phyloP scores from a whole-genome alignment of 2,888 invertebrate species.

The Cristatella mucedo region DNA sequence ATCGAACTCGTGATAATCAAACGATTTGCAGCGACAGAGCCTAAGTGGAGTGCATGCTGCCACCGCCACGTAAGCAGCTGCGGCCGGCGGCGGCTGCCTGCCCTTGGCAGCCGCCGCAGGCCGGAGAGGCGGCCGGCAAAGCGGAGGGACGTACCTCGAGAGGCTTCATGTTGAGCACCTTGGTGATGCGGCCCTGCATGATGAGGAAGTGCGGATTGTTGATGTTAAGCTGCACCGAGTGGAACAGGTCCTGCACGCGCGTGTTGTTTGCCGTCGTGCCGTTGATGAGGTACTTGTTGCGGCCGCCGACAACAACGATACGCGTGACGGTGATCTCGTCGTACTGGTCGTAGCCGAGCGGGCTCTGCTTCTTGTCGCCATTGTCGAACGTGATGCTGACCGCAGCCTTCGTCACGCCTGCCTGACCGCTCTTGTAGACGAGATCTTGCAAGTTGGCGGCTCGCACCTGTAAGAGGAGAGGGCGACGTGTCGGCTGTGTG shows the following conservation, averaged over 20 bases:
- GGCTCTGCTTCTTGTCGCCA: slow-evolving; percentile 56
- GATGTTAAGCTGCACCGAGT: slow-evolving; percentile 88
- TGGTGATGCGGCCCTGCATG: slow-evolving; percentile 97
- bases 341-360: slow-evolving; percentile 74
- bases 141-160: slow-evolving; percentile 53
- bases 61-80: too few relatives aligned
- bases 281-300: slow-evolving; percentile 72
- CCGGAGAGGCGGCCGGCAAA: too few relatives aligned
- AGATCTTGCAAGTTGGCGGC: slow-evolving; percentile 78
- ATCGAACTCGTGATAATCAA: too few relatives aligned
- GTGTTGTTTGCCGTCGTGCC: slow-evolving; percentile 76
- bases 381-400: slow-evolving; percentile 94
- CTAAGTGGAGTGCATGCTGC: too few relatives aligned
- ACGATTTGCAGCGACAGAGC: too few relatives aligned
- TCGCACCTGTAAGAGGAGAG: slow-evolving; percentile 53
- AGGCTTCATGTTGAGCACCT: slow-evolving; percentile 97
- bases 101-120: too few relatives aligned
- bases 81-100: too few relatives aligned
- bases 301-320: slow-evolving; percentile 57
- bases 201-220: slow-evolving; percentile 98
- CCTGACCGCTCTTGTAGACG: slow-evolving; percentile 93
- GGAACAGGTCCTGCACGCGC: slow-evolving; percentile 79
- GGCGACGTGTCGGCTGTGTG: too few relatives aligned
- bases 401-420: slow-evolving; percentile 81
- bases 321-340: slow-evolving; percentile 73